phyloP scores from a whole-genome alignment of 1,140 invertebrate species.

The Cotesia typhae region DNA sequence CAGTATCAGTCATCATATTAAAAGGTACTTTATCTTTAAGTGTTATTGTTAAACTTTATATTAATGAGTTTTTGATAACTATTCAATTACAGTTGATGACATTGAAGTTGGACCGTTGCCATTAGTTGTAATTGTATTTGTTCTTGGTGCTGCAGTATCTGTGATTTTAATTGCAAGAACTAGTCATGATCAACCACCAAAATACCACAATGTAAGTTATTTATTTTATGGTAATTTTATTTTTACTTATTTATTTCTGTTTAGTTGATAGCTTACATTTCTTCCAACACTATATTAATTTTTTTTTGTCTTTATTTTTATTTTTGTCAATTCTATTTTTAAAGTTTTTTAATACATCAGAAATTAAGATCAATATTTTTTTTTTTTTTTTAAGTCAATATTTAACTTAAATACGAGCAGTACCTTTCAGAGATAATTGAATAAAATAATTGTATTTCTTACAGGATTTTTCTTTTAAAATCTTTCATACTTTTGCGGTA shows the following conservation, averaged over 20 bases:
- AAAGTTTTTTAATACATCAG: background rate
- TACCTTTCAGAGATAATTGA: no score
- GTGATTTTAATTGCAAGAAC: conserved; percentile 52
- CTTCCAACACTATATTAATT: no score
- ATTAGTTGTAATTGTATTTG: conserved; percentile 42
- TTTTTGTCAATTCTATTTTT: background rate
- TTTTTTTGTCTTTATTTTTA: background rate
- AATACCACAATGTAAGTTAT: conserved; percentile 56
- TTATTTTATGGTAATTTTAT: conserved; percentile 4
- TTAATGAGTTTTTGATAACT: background rate
- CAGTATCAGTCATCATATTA: conserved; percentile 62
- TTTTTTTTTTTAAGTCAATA: no score
- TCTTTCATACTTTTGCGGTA: no score
- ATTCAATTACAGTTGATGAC: conserved; percentile 8
- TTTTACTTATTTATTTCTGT: background rate
- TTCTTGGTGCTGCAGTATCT: conserved; percentile 41
- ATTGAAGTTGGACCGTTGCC: conserved; percentile 47
- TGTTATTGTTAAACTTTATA: conserved; percentile 15
- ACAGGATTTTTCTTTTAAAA: no score
- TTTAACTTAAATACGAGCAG: no score
- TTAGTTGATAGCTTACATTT: no score
- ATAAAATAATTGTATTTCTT: no score
- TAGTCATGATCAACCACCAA: conserved; percentile 45
- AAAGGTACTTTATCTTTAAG: conserved; percentile 47
- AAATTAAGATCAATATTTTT: no score